Evolutionary conservation across 35 echinoderm and acorn worm species (phyloP), one percentile per base, ranked within the genome.

Genomic region (Ophiothrix spiculata): DNA sequence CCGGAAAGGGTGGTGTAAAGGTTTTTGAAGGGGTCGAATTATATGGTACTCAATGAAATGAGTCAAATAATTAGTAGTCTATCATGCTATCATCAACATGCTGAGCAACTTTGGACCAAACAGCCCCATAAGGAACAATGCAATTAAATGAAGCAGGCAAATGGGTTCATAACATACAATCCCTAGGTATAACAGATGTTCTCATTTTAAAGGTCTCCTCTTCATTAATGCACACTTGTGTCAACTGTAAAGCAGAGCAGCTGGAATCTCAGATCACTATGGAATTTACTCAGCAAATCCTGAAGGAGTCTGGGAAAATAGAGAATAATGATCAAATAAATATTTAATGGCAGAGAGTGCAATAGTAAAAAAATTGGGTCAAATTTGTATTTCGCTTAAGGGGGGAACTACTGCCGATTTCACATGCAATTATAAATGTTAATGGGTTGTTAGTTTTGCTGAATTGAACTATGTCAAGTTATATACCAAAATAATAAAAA

Each of bases 221-320:
- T 49, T 49, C 19, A 12, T 75, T 35, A 75, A 28, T 12, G n/a
- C 25, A 39, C 80, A 39, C 33, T 41, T 56, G 76, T 46, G 34
- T 93, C 91, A 12, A 75, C 79, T 1, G 91, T 93, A 80, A 94
- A 94, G 74, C 92, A 94, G 29, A 78, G 36, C 32, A 94, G 69
- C 32, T 87, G 92, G 74, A 94, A 94, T 36, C 84, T 83, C 37
- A 86, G 85, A 40, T 94, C 87, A 79, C 80, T 86, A 0, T 75
- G 56, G 80, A 90, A 94, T 0, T 60, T 75, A 23, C 11, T 16
- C 32, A 85, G 91, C 25, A 89, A 77, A 19, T 93, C 83, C 32
- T 93, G 41, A 10, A 77, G 64, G 38, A 89, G 84, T 81, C 91
- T 93, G 78, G 31, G 41, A 41, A 14, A 4, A 82, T 80, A 76